Conservation (phyloP, 1,140 invertebrate genomes). For the Drosophila sp. region DNA sequence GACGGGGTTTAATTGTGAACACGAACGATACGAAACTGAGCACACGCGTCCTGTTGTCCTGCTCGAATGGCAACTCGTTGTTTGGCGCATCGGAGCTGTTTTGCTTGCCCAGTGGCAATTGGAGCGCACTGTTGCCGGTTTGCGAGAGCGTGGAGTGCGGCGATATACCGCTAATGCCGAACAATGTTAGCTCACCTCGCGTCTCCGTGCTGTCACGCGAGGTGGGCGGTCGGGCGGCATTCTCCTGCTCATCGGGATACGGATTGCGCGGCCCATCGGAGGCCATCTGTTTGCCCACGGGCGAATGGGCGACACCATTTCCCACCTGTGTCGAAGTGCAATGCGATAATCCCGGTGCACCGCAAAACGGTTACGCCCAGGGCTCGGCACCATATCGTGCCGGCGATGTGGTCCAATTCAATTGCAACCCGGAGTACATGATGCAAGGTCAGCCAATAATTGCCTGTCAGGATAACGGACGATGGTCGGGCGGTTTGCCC, state of each 20-base stretch:
- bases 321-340: slow-evolving; percentile 92
- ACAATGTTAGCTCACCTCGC: slow-evolving; percentile 86
- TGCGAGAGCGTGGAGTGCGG: slow-evolving; percentile 93
- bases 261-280: slow-evolving; percentile 90
- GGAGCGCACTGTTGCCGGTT: slow-evolving; percentile 91
- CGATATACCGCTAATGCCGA: slow-evolving; percentile 86
- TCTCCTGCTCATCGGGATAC: slow-evolving; percentile 92
- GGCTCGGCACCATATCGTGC: slow-evolving; percentile 90
- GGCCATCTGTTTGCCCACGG: slow-evolving; percentile 90
- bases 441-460: slow-evolving; percentile 93
- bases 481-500: slow-evolving; percentile 93
- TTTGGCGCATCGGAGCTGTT: slow-evolving; percentile 89
- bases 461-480: slow-evolving; percentile 94
- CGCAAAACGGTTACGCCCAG: slow-evolving; percentile 91
- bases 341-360: slow-evolving; percentile 89
- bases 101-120: slow-evolving; percentile 93
- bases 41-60: slow-evolving; percentile 90
- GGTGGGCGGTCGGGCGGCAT: slow-evolving; percentile 91
- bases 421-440: slow-evolving; percentile 94
- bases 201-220: slow-evolving; percentile 90
- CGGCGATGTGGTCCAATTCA: slow-evolving; percentile 93
- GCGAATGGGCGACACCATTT: slow-evolving; percentile 91
- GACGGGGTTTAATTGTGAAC: slow-evolving; percentile 89
- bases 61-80: slow-evolving; percentile 92
- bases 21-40: slow-evolving; percentile 90